phyloP scores from a whole-genome alignment of 2,113 vertebrate genomes.

The Sapayoa aenigma region DNA sequence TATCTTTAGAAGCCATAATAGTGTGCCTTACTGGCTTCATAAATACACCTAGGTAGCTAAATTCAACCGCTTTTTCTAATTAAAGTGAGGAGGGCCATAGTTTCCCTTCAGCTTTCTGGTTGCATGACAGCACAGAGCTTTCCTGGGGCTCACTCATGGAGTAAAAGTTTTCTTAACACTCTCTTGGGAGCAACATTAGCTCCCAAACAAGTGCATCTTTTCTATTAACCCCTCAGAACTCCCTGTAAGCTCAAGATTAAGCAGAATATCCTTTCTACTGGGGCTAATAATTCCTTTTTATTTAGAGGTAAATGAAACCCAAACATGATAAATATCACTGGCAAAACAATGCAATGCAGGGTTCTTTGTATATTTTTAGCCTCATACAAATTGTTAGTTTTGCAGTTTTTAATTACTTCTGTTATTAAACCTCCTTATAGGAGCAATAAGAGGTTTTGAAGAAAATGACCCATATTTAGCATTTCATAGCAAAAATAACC shows the following conservation, averaged over 20 bases:
- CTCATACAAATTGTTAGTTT: neutral
- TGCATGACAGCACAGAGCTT: neutral
- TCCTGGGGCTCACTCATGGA: neutral
- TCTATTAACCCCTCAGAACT: neutral
- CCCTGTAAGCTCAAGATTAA: neutral
- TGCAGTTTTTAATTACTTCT: constrained; percentile 18
- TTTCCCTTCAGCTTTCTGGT: neutral
- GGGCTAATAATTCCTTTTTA: neutral
- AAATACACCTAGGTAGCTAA: neutral
- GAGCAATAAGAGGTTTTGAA: neutral
- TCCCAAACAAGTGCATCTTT: neutral
- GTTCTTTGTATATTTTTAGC: neutral
- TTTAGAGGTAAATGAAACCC: neutral
- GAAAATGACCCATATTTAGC: neutral
- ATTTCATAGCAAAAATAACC: neutral
- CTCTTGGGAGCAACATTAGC: neutral
- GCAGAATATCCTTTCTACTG: neutral
- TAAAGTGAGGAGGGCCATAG: neutral
- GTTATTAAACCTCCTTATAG: neutral
- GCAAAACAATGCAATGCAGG: neutral
- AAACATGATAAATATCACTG: neutral
- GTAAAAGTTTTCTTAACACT: neutral
- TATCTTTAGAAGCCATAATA: neutral
- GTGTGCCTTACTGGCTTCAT: neutral
- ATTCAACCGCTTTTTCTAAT: neutral